Conservation (phyloP, 2,797 vertebrate genomes). For the Toxotes lorentzi region DNA sequence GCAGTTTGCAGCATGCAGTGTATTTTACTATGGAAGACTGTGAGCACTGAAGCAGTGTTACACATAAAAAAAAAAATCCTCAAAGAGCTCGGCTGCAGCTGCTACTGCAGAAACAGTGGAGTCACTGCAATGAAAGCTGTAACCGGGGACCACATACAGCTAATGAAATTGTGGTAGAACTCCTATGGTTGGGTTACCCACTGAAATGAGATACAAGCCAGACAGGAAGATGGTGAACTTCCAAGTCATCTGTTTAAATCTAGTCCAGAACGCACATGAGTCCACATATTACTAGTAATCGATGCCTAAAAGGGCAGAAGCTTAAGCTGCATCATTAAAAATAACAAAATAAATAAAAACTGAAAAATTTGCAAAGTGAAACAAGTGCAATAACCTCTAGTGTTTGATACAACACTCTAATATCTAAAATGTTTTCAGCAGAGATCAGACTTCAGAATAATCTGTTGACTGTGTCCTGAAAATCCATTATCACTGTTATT, state of each 20-base stretch:
- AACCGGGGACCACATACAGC: slow-evolving; percentile 32
- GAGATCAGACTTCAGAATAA: not conserved
- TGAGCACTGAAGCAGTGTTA: not conserved
- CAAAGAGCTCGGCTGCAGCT: not conserved
- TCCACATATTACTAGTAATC: not conserved
- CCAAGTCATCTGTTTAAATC: slow-evolving; percentile 22
- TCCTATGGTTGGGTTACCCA: slow-evolving; percentile 59
- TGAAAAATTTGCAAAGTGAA: no score
- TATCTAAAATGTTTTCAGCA: no score
- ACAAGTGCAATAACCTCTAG: no score
- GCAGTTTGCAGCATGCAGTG: slow-evolving; percentile 6
- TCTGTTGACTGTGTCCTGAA: not conserved
- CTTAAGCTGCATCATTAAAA: not conserved
- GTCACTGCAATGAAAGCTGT: slow-evolving; percentile 40
- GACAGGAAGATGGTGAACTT: slow-evolving; percentile 29
- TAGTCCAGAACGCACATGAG: not conserved
- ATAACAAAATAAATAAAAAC: no score
- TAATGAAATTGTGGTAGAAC: slow-evolving; percentile 55
- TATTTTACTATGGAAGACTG: not conserved
- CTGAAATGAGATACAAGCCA: slow-evolving; percentile 64
- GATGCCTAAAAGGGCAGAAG: not conserved
- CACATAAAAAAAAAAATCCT: not conserved
- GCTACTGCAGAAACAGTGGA: slow-evolving; percentile 15
- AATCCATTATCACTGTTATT: slow-evolving; percentile 5
- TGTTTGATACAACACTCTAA: no score